Evolutionary conservation across 1,140 invertebrate genomes (phyloP).

Genomic region (Thereuonema tuberculata): DNA sequence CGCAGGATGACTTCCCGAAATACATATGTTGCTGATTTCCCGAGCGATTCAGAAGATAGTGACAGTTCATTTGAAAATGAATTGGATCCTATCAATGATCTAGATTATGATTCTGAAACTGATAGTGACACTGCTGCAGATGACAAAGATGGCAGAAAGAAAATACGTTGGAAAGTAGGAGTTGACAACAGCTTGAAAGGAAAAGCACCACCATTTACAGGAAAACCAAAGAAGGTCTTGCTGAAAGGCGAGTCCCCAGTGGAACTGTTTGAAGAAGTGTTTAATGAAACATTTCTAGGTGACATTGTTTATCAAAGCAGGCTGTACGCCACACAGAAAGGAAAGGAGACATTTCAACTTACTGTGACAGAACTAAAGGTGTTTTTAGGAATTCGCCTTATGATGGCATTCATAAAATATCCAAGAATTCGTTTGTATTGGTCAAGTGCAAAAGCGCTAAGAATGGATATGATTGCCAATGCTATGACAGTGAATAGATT

Average conservation of each 20-base stretch:
- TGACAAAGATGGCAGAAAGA: too few species aligned
- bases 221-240: too few species aligned
- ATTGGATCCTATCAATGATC: too few species aligned
- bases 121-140: too few species aligned
- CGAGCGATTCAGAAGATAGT: too few species aligned
- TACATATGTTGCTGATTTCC: too few species aligned
- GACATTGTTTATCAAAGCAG: neutral
- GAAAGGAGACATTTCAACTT: neutral
- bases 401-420: neutral
- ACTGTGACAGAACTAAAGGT: neutral
- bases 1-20: too few species aligned
- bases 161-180: too few species aligned
- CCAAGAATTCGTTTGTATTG: neutral
- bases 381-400: neutral
- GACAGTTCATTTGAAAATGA: too few species aligned
- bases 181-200: too few species aligned
- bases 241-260: neutral
- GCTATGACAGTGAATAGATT: neutral
- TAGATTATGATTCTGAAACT: too few species aligned
- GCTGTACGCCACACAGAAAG: neutral
- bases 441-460: neutral
- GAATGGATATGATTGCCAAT: neutral
- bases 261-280: neutral
- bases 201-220: too few species aligned
- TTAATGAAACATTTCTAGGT: neutral